Evolutionary conservation across 2,888 invertebrate species (phyloP).

Genomic region (Linnaemya vulpina): DNA sequence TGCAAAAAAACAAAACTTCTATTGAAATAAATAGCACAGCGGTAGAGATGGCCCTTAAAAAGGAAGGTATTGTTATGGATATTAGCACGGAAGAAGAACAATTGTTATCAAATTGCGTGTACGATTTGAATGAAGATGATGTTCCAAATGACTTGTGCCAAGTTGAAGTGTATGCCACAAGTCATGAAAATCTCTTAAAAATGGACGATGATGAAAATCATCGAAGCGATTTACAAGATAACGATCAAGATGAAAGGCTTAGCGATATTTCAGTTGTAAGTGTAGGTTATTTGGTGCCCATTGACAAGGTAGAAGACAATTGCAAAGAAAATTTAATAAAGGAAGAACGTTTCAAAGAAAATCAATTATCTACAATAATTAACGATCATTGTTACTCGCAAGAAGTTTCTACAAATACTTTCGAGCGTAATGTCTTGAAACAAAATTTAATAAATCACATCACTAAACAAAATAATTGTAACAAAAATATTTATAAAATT

Average conservation of each 20-base stretch:
- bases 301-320: background rate
- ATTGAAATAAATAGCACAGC: background rate
- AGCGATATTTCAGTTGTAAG: conserved; percentile 55
- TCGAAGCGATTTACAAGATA: background rate
- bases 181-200: background rate
- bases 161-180: conserved; percentile 63
- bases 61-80: conserved; percentile 16
- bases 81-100: conserved; percentile 37
- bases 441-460: conserved; percentile 57
- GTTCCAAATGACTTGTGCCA: conserved; percentile 57
- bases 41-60: background rate
- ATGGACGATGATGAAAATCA: background rate
- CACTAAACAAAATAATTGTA: conserved; percentile 11
- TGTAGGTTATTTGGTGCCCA: conserved; percentile 50
- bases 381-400: conserved; percentile 68
- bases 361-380: conserved; percentile 55
- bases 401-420: conserved; percentile 29
- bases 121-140: conserved; percentile 47
- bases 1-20: background rate
- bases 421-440: conserved; percentile 49
- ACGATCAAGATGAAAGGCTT: conserved; percentile 44
- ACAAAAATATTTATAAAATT: conserved; percentile 39
- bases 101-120: conserved; percentile 34
- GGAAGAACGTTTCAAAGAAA: conserved; percentile 12
- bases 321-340: background rate